These are phyloP conservation scores for Larimichthys crocea DNA, from an alignment of 2,113 vertebrate genomes.

Conservation along the genomic window DNA sequence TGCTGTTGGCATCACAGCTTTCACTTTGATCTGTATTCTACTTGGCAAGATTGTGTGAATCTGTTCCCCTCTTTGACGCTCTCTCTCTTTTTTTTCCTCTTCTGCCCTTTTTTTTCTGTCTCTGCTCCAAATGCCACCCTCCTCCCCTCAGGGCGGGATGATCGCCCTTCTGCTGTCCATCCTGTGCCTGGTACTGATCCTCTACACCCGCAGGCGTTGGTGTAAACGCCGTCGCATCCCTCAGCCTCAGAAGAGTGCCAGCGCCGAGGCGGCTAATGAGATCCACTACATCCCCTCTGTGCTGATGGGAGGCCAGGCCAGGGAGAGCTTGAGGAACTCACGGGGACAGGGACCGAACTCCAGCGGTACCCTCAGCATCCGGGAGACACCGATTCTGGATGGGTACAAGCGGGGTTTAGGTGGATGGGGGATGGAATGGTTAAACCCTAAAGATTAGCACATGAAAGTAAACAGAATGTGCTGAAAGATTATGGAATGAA, in stretches of 20 bases:
- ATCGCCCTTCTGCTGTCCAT: slow-evolving; percentile 97
- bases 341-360: slow-evolving; percentile 96
- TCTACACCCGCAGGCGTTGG: slow-evolving; percentile 97
- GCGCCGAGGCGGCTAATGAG: slow-evolving; percentile 97
- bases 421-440: background rate
- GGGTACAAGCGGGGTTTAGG: slow-evolving; percentile 81
- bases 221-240: slow-evolving; percentile 97
- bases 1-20: slow-evolving; percentile 35
- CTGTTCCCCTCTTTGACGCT: slow-evolving; percentile 47
- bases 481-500: background rate
- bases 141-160: slow-evolving; percentile 92
- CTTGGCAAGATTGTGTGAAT: slow-evolving; percentile 53
- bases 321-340: slow-evolving; percentile 96
- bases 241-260: slow-evolving; percentile 98
- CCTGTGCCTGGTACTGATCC: slow-evolving; percentile 96
- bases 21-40: slow-evolving; percentile 61
- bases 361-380: slow-evolving; percentile 96
- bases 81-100: background rate
- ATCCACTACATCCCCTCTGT: slow-evolving; percentile 99
- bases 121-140: slow-evolving; percentile 51
- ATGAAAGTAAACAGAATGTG: background rate
- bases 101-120: slow-evolving; percentile 3
- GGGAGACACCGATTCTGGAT: slow-evolving; percentile 97
- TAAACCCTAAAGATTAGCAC: background rate
- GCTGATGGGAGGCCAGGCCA: slow-evolving; percentile 94